Evolutionary conservation across 92 coral and sea anemone genomes (phyloP).

Genomic region (Plumapathes pennacea): DNA sequence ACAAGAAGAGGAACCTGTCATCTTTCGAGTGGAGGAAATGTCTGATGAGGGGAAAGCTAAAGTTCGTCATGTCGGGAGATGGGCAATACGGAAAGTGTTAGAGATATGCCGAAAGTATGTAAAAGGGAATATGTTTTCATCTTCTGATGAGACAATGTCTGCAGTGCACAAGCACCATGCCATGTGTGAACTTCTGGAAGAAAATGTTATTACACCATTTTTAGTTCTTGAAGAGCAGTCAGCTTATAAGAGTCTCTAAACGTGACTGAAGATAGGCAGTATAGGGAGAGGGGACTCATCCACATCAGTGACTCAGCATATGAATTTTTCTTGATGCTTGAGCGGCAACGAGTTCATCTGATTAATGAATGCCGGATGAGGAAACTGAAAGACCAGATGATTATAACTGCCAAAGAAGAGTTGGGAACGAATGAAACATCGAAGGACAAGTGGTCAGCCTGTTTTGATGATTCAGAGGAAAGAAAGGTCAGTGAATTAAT

Average conservation of each 20-base stretch:
- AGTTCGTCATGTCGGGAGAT: constrained; percentile 38
- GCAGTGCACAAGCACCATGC: constrained; percentile 5
- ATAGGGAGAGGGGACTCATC: constrained; percentile 42
- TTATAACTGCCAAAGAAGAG: constrained; percentile 12
- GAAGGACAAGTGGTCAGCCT: constrained; percentile 2
- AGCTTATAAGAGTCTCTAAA: constrained; percentile 17
- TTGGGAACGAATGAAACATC: neutral
- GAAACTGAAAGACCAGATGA: constrained; percentile 13
- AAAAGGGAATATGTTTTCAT: constrained; percentile 6
- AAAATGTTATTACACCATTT: constrained; percentile 11
- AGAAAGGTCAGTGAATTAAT: constrained; percentile 22
- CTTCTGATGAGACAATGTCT: neutral
- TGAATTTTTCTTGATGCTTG: constrained; percentile 23
- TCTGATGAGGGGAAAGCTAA: constrained; percentile 5
- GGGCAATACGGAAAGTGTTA: constrained; percentile 17
- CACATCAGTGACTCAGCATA: constrained; percentile 42
- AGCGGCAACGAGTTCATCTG: constrained; percentile 23
- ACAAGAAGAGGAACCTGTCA: no score
- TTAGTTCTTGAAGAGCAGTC: neutral
- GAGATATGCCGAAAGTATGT: constrained; percentile 14
- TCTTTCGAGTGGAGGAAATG: no score
- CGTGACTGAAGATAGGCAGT: constrained; percentile 50
- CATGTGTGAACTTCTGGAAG: constrained; percentile 16
- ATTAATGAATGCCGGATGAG: constrained; percentile 5
- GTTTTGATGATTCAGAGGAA: constrained; percentile 9